Percentiles rank a stretch among this genome's conserved stretches.
phyloP scores from a whole-genome alignment of 2,797 vertebrate genomes.

The Todus mexicanus region DNA sequence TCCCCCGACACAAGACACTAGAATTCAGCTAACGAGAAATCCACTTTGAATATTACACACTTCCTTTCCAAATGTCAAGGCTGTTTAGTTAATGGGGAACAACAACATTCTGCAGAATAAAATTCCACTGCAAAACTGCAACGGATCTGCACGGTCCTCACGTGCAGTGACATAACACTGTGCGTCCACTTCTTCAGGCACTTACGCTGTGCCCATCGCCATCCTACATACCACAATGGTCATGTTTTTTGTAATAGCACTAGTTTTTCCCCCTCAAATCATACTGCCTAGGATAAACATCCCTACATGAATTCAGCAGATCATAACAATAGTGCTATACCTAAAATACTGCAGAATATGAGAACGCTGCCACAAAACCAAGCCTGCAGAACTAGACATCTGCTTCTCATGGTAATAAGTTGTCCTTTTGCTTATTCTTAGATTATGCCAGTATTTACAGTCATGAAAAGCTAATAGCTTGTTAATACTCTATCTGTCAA shows the following conservation, averaged over 20 bases:
- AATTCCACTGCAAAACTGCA: neutral
- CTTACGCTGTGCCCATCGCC: neutral
- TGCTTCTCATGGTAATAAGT: neutral
- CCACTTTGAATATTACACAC: constrained; percentile 27
- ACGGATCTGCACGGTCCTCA: neutral
- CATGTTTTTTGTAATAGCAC: neutral
- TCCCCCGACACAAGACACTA: neutral
- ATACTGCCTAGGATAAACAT: neutral
- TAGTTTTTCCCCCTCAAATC: neutral
- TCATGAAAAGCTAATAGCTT: neutral
- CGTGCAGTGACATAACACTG: neutral
- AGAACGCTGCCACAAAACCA: neutral
- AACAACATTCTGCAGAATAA: constrained; percentile 17
- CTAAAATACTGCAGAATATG: neutral
- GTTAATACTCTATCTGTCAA: neutral
- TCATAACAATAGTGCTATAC: neutral
- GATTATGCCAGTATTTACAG: neutral
- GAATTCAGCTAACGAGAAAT: constrained; percentile 20
- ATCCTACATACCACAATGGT: neutral
- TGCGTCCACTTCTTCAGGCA: neutral
- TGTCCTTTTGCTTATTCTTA: neutral
- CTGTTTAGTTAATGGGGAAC: constrained; percentile 37
- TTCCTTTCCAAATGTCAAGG: constrained; percentile 51
- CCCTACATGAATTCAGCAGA: neutral
- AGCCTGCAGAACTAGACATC: neutral